Percentiles rank a stretch among this genome's conserved stretches.
Conservation (phyloP, 2,113 vertebrate genomes). For the Platysternon megacephalum region DNA sequence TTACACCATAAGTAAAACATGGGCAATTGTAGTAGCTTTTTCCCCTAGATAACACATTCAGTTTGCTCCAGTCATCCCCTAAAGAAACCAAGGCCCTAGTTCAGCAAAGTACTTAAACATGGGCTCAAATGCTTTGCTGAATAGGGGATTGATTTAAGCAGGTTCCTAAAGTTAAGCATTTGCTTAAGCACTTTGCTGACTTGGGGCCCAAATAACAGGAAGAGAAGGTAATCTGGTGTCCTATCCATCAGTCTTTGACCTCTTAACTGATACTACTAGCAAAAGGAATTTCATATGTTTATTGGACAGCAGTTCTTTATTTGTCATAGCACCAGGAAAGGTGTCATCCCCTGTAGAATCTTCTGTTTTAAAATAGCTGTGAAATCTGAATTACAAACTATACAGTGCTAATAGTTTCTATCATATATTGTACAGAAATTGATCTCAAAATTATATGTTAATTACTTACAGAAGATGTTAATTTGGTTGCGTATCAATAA, state of each 20-base stretch:
- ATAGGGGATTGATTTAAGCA: background rate
- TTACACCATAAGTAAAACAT: background rate
- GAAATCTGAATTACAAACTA: background rate
- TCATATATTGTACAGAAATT: background rate
- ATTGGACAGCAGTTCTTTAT: background rate
- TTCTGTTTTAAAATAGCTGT: background rate
- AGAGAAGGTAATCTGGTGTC: background rate
- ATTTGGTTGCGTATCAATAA: background rate
- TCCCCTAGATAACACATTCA: background rate
- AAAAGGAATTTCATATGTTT: background rate
- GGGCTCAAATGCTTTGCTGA: background rate
- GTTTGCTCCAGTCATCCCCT: background rate
- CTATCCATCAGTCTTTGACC: background rate
- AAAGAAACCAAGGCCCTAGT: background rate
- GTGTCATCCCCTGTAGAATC: background rate
- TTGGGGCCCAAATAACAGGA: background rate
- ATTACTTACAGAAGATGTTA: background rate
- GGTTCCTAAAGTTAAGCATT: background rate
- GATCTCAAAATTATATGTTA: background rate
- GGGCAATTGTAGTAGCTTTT: background rate
- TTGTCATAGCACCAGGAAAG: background rate
- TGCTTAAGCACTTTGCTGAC: background rate
- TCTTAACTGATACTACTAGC: background rate
- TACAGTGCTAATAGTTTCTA: background rate
- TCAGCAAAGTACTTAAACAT: background rate